Conservation (phyloP, 2,797 vertebrate species). For the Luscinia luscinia region DNA sequence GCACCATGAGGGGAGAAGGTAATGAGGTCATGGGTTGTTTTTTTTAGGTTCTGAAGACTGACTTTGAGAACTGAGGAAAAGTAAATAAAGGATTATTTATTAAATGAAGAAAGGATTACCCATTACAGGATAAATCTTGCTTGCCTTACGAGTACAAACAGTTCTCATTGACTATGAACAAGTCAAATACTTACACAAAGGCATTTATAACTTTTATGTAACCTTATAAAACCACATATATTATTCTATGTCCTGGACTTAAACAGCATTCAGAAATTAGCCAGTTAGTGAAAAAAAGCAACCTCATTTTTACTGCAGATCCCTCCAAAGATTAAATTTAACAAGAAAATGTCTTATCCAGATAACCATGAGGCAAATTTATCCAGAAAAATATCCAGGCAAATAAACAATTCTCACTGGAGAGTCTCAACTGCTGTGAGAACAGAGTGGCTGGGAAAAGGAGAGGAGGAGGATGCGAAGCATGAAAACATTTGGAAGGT, state of each 20-base stretch:
- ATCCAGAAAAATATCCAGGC: background rate
- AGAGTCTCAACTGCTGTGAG: background rate
- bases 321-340: background rate
- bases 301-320: background rate
- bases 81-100: constrained; percentile 71
- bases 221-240: background rate
- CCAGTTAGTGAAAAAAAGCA: background rate
- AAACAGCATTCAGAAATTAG: background rate
- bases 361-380: background rate
- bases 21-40: constrained; percentile 59
- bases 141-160: constrained; percentile 47
- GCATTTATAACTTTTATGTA: constrained; percentile 38
- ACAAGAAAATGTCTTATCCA: background rate
- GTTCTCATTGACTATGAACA: constrained; percentile 50
- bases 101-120: constrained; percentile 69
- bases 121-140: constrained; percentile 62
- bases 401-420: background rate
- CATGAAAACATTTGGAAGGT: background rate
- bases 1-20: constrained; percentile 42
- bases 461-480: background rate
- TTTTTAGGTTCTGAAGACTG: constrained; percentile 51
- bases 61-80: constrained; percentile 58
- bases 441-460: background rate
- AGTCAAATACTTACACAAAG: constrained; percentile 59
- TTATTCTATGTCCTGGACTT: background rate